phyloP scores from a whole-genome alignment of 1,140 invertebrate genomes.

The Euborellia annulipes region DNA sequence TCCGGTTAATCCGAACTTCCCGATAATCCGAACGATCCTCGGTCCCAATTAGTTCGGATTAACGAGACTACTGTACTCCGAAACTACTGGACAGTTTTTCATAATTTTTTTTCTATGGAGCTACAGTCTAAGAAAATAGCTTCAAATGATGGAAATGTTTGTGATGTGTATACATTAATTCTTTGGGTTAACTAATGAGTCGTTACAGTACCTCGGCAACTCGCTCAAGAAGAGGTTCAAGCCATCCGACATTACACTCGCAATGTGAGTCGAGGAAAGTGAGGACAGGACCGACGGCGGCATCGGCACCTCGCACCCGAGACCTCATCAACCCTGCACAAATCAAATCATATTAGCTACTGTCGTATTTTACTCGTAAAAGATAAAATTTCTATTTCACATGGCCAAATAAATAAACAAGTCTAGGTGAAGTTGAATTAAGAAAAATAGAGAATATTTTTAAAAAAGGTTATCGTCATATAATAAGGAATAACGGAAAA shows the following conservation, averaged over 20 bases:
- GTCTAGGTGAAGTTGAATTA: no score
- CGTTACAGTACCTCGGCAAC: slow-evolving; percentile 51
- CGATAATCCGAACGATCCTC: no score
- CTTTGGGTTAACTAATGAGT: background rate
- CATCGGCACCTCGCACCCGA: slow-evolving; percentile 72
- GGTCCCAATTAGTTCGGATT: no score
- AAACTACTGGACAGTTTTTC: background rate
- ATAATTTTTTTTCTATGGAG: background rate
- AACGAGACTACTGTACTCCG: no score
- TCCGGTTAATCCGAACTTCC: no score
- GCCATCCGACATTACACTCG: slow-evolving; percentile 91
- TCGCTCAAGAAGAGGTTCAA: slow-evolving; percentile 84
- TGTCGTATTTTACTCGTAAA: no score
- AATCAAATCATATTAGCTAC: no score
- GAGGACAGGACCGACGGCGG: slow-evolving; percentile 75
- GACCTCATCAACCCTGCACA: slow-evolving; percentile 69
- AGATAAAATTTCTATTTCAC: no score
- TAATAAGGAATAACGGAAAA: no score
- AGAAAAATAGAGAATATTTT: no score
- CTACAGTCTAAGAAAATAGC: background rate
- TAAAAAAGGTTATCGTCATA: no score
- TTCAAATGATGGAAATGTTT: background rate
- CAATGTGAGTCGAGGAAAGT: slow-evolving; percentile 96
- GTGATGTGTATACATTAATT: background rate
- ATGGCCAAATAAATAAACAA: no score